Evolutionary conservation across 2,888 invertebrate genomes (phyloP), one percentile per base, ranked within the genome.

Genomic region (Tricholauxania praeusta): DNA sequence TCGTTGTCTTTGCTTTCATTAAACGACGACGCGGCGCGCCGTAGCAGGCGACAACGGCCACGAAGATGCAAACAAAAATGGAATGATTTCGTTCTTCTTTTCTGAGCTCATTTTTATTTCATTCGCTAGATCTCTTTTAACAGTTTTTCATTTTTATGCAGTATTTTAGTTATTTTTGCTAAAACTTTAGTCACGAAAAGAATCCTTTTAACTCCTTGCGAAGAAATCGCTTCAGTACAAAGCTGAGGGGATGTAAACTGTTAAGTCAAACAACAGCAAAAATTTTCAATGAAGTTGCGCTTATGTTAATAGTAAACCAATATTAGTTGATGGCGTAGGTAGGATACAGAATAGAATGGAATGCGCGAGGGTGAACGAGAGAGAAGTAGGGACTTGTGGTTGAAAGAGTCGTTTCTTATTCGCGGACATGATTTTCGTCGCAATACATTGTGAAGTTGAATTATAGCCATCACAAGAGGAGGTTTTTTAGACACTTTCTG

Each of bases 121-220:
- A 53, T 53, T 53, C 32, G 47, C 47, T 47, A 47, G 63, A 63
- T 63, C 39, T 63, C 63, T 17, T n/a, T 39, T 39, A 39, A 19
- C 39, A n/a, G 32, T 63, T 63, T 17, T 19, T 63, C 60, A 8
- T 28, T 48, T 62, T 63, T 32, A 14, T 62, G 22, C 3, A 5
- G 28, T 65, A n/a, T 52, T 17, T 7, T 59, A 57, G 63, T 64
- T 62, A 15, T 74, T 32, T 57, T 17, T 22, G n/a, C 17, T 53
- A 15, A 7, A 47, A 5, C 39, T 39, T 39, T 8, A 10, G 39
- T 39, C 8, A 12, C 14, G 17, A 19, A 63, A 51, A 62, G 28
- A 72, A 67, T 63, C 82, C 79, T 79, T 83, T 79, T 66, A 68
- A 53, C 64, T 65, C 49, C 47, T 39, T 32, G 55, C 12, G 15